A percentile compares a stretch with the other conserved stretches of the same genome.
phyloP scores from a whole-genome alignment of 1,140 invertebrate genomes.

The Formica exsecta region DNA sequence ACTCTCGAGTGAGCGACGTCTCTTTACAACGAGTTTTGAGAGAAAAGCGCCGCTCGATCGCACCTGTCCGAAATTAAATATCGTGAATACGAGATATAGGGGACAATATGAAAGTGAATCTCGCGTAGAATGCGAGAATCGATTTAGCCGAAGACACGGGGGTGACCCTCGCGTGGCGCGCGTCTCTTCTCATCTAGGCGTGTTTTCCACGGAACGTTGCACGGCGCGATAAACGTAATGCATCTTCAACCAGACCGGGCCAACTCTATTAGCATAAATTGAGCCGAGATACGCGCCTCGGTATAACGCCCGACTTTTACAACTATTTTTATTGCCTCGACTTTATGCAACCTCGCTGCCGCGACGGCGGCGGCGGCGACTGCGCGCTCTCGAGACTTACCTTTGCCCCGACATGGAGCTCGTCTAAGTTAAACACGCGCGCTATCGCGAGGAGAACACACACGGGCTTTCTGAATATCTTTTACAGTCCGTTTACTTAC shows the following conservation, averaged over 20 bases:
- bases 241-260: constrained; percentile 78
- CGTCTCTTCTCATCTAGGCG: constrained; percentile 26
- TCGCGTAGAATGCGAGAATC: not conserved
- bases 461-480: constrained; percentile 32
- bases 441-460: constrained; percentile 49
- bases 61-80: constrained; percentile 10
- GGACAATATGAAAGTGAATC: constrained; percentile 14
- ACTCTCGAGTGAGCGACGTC: not conserved
- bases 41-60: not conserved
- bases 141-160: not conserved
- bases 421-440: constrained; percentile 48
- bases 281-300: constrained; percentile 75
- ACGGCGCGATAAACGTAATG: constrained; percentile 77
- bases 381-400: constrained; percentile 33
- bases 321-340: constrained; percentile 80
- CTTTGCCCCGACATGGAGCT: constrained; percentile 20
- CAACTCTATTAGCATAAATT: constrained; percentile 83
- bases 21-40: not conserved
- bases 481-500: constrained; percentile 55
- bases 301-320: constrained; percentile 82
- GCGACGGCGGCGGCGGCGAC: not conserved
- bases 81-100: too few species aligned
- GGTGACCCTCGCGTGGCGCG: not conserved
- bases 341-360: constrained; percentile 76
- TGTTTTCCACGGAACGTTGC: constrained; percentile 54